phyloP scores from a whole-genome alignment of 2,888 invertebrate genomes.

The Mesorhabditis spiculigera region DNA sequence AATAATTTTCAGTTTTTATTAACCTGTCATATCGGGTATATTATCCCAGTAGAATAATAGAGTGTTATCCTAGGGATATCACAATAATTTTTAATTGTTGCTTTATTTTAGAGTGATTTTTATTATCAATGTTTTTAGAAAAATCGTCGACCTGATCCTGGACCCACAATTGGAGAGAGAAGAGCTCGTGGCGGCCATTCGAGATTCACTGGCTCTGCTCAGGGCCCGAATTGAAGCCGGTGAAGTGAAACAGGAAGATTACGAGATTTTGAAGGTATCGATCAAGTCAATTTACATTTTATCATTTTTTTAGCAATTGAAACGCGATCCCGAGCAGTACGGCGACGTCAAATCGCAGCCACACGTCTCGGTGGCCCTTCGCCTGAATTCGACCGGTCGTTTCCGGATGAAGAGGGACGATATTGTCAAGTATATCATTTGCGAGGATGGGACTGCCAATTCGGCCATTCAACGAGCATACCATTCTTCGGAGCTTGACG shows the following conservation, averaged over 20 bases:
- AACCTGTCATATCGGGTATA: too few species aligned
- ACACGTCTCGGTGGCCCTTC: slow-evolving; percentile 85
- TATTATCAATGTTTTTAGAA: slow-evolving; percentile 60
- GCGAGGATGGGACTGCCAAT: slow-evolving; percentile 76
- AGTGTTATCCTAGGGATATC: too few species aligned
- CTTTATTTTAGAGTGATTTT: too few species aligned
- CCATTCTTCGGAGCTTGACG: slow-evolving; percentile 82
- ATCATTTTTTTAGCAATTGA: slow-evolving; percentile 69
- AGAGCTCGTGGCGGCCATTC: slow-evolving; percentile 79
- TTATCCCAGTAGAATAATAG: too few species aligned
- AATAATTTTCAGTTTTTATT: too few species aligned
- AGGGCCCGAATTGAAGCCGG: slow-evolving; percentile 72
- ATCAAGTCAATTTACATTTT: not conserved
- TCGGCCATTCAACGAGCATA: slow-evolving; percentile 86
- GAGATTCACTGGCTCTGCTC: slow-evolving; percentile 74
- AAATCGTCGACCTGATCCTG: slow-evolving; percentile 77
- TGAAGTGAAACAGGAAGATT: slow-evolving; percentile 43
- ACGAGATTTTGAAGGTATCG: slow-evolving; percentile 53
- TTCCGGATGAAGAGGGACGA: slow-evolving; percentile 81
- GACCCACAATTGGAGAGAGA: slow-evolving; percentile 76
- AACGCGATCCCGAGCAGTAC: slow-evolving; percentile 89
- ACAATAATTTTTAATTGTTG: too few species aligned
- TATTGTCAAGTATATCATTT: slow-evolving; percentile 90
- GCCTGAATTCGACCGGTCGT: slow-evolving; percentile 71
- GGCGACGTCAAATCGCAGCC: slow-evolving; percentile 77